Evolutionary conservation across 2,113 vertebrate genomes (phyloP).

Genomic region (Cinclus cinclus): DNA sequence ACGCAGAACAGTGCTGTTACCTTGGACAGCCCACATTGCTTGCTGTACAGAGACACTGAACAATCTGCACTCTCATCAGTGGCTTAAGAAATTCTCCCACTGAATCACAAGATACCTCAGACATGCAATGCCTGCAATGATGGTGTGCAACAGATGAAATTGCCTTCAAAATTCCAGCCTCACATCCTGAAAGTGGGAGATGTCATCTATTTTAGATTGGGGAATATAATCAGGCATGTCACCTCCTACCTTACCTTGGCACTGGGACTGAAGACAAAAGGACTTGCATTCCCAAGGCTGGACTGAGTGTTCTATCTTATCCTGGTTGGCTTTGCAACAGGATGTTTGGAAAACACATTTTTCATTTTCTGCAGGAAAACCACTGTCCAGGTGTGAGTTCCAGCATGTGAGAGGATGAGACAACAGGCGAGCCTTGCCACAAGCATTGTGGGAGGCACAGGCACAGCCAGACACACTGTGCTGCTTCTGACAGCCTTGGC

Average conservation of each 20-base stretch:
- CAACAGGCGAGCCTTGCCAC: accelerated
- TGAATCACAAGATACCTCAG: background rate
- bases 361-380: background rate
- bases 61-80: background rate
- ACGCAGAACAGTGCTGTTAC: background rate
- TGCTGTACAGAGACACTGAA: background rate
- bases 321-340: background rate
- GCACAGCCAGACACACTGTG: background rate
- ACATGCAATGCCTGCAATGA: accelerated
- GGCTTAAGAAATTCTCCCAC: background rate
- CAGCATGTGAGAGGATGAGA: background rate
- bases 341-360: accelerated
- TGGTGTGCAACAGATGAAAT: background rate
- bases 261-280: background rate
- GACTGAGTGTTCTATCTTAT: background rate
- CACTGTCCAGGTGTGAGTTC: accelerated
- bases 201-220: background rate
- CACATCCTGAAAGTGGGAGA: background rate
- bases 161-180: background rate
- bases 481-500: background rate
- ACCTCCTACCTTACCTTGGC: background rate
- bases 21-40: background rate
- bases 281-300: background rate
- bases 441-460: background rate
- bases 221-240: background rate